A percentile compares a stretch with the other conserved stretches of the same genome.
phyloP scores from a whole-genome alignment of 2,888 invertebrate species.

The Thera obeliscata region DNA sequence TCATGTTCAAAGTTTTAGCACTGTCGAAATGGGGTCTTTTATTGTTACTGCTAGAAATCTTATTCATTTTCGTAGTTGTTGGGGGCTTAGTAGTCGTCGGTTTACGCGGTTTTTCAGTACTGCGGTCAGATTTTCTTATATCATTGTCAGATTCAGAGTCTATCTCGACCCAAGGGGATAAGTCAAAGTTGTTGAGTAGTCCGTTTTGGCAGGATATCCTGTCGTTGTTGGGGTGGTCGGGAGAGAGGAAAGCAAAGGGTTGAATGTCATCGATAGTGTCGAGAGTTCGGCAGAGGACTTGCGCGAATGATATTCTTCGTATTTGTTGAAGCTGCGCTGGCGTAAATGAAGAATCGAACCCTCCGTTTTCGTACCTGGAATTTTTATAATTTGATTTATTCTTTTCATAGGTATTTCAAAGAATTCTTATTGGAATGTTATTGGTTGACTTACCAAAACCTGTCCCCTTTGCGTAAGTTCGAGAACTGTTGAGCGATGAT shows the following conservation, averaged over 20 bases:
- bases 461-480: constrained; percentile 90
- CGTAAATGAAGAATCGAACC: constrained; percentile 89
- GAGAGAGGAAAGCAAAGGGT: constrained; percentile 87
- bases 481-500: constrained; percentile 94
- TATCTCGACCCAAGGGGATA: constrained; percentile 86
- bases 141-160: constrained; percentile 68
- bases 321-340: constrained; percentile 90
- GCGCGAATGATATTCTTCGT: constrained; percentile 88
- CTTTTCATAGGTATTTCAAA: not conserved
- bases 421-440: not conserved
- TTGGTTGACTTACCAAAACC: constrained; percentile 86
- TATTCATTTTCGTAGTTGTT: constrained; percentile 33
- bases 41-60: constrained; percentile 45
- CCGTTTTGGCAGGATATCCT: constrained; percentile 84
- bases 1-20: constrained; percentile 44
- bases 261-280: constrained; percentile 87
- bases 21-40: constrained; percentile 33
- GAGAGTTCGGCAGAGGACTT: constrained; percentile 88
- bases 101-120: constrained; percentile 54
- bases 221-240: constrained; percentile 85
- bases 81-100: constrained; percentile 50
- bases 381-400: not conserved
- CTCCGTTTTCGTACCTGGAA: constrained; percentile 90
- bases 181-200: constrained; percentile 83
- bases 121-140: constrained; percentile 63